Percentiles rank a stretch among this genome's conserved stretches.
Evolutionary conservation across 2,797 vertebrate species (phyloP).

Genomic region (Sebastes itinus): DNA sequence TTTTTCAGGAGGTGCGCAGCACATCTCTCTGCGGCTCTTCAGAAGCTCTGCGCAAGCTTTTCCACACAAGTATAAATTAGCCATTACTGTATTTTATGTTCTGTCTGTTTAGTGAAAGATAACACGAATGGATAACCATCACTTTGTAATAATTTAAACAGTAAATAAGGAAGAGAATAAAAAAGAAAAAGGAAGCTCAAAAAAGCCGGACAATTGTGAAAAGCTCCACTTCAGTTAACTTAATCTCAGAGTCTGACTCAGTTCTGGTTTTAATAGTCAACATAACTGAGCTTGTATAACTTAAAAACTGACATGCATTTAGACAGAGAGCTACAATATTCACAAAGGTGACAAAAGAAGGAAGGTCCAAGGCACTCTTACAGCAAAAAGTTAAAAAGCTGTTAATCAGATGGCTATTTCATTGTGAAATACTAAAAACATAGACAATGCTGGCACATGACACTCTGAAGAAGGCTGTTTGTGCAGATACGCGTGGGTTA

Average conservation of each 20-base stretch:
- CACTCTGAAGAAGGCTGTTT: too few relatives aligned
- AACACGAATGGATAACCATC: constrained; percentile 13
- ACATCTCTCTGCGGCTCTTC: too few relatives aligned
- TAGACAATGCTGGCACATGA: too few relatives aligned
- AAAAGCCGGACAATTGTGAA: background rate
- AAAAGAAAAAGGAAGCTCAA: background rate
- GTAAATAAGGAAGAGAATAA: background rate
- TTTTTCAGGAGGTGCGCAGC: too few relatives aligned
- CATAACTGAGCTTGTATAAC: background rate
- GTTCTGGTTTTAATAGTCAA: background rate
- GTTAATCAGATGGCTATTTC: too few relatives aligned
- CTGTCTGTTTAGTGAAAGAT: background rate
- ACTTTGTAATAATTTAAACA: constrained; percentile 25
- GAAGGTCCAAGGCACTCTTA: too few relatives aligned
- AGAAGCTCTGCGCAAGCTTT: too few relatives aligned
- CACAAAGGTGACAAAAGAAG: background rate
- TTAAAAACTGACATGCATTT: background rate
- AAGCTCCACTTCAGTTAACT: background rate
- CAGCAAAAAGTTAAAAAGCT: too few relatives aligned
- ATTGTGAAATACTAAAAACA: too few relatives aligned
- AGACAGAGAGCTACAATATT: background rate
- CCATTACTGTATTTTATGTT: background rate
- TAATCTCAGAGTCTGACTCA: background rate
- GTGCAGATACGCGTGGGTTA: too few relatives aligned
- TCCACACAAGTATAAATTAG: too few relatives aligned